A percentile compares a stretch with the other conserved stretches of the same genome.
Conservation (phyloP, 2,888 invertebrate species). For the Acholoe squamosa region DNA sequence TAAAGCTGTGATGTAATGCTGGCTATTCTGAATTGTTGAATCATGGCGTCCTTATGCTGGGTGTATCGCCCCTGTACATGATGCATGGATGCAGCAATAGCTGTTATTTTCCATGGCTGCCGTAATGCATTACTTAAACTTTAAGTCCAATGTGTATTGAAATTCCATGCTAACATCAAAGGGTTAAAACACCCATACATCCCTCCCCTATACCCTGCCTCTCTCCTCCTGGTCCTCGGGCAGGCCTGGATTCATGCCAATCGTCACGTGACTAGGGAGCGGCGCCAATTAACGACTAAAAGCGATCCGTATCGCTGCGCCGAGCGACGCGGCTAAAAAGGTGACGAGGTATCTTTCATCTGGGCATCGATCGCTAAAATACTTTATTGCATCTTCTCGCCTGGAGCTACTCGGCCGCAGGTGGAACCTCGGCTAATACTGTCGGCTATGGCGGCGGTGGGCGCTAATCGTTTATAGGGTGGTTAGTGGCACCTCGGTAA, state of each 20-base stretch:
- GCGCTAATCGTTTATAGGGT: not conserved
- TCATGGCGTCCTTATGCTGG: too few species aligned
- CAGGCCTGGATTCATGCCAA: not conserved
- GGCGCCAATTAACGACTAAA: slow-evolving; percentile 41
- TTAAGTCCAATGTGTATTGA: too few species aligned
- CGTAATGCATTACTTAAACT: too few species aligned
- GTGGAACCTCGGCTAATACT: not conserved
- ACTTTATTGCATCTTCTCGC: not conserved
- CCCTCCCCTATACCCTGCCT: not conserved
- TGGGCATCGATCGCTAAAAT: slow-evolving; percentile 13
- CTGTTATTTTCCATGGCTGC: too few species aligned
- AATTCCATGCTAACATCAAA: not conserved
- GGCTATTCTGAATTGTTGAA: too few species aligned
- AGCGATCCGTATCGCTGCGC: slow-evolving; percentile 33
- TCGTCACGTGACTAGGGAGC: not conserved
- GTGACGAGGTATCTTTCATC: slow-evolving; percentile 53
- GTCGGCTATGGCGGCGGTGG: not conserved
- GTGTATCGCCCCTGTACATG: too few species aligned
- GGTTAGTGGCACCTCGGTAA: slow-evolving; percentile 4
- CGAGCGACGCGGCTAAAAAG: slow-evolving; percentile 17
- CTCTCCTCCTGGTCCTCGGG: not conserved
- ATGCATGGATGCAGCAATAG: too few species aligned
- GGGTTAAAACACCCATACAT: not conserved
- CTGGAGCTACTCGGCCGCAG: not conserved
- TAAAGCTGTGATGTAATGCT: too few species aligned